Conservation (phyloP, 2,797 vertebrate genomes). For the Ctenopoma kingsleyae region DNA sequence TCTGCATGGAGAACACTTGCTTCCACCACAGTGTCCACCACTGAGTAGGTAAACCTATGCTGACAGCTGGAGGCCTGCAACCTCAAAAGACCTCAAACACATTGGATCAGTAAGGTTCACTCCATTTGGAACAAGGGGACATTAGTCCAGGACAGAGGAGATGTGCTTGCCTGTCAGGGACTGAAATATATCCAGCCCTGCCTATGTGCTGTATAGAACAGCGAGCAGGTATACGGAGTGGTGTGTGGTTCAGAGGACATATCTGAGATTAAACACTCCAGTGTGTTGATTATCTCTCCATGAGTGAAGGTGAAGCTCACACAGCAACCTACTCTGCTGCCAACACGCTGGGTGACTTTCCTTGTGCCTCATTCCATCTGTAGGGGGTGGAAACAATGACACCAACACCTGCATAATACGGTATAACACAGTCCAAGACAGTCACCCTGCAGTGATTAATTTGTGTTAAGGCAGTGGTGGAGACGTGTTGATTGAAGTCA, state of each 20-base stretch:
- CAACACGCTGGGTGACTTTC: constrained; percentile 28
- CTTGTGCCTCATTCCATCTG: constrained; percentile 20
- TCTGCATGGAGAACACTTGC: constrained; percentile 15
- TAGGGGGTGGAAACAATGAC: constrained; percentile 7
- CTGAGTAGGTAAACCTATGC: constrained; percentile 48
- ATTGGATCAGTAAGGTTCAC: constrained; percentile 36
- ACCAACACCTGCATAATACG: constrained; percentile 21
- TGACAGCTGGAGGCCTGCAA: constrained; percentile 57
- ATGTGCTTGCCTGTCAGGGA: constrained; percentile 33
- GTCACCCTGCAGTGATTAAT: constrained; percentile 2
- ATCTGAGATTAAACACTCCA: constrained; percentile 65
- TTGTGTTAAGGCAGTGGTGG: constrained; percentile 7
- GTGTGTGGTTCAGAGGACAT: constrained; percentile 58
- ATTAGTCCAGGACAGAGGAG: constrained; percentile 42
- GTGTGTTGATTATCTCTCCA: constrained; percentile 63
- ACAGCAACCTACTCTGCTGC: constrained; percentile 24
- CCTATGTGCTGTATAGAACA: constrained; percentile 17
- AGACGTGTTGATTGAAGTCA: constrained; percentile 8
- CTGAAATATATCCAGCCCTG: constrained; percentile 35
- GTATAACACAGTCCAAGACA: background rate
- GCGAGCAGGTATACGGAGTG: constrained; percentile 33
- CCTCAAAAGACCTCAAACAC: background rate
- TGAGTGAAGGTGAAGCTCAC: constrained; percentile 63
- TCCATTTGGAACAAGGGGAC: constrained; percentile 37
- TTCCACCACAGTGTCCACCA: constrained; percentile 10